Evolutionary conservation across 2,797 vertebrate species (phyloP).

Genomic region (Oceanodroma leucorhoa): DNA sequence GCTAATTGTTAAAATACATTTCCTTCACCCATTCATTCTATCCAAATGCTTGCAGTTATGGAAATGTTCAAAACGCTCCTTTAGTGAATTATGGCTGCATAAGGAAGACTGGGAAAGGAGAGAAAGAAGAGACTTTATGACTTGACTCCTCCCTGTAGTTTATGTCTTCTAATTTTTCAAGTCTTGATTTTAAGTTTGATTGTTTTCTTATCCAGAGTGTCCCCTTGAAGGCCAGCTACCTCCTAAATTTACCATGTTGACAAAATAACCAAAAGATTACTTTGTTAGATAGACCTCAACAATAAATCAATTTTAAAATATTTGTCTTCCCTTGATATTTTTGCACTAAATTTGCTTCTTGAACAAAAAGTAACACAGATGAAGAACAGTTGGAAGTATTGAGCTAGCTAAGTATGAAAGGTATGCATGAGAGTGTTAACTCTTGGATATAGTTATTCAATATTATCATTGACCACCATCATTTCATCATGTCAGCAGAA

Average conservation of each 20-base stretch:
- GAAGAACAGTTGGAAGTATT: background rate
- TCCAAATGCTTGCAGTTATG: background rate
- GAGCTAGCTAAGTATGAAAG: background rate
- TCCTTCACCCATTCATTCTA: background rate
- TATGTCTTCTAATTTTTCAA: background rate
- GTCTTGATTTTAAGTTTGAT: background rate
- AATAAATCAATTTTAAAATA: background rate
- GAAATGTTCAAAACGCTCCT: background rate
- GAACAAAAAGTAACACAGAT: background rate
- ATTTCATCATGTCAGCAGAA: background rate
- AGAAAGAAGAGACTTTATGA: background rate
- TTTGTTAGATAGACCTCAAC: background rate
- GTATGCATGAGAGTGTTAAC: background rate
- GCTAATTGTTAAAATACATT: background rate
- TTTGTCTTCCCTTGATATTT: background rate
- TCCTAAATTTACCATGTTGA: background rate
- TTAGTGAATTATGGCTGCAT: background rate
- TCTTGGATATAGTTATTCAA: background rate
- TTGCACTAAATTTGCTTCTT: conserved; percentile 19
- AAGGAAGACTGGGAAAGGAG: background rate
- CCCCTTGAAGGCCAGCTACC: background rate
- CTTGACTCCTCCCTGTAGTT: background rate
- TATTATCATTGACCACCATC: background rate
- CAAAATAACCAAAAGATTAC: background rate
- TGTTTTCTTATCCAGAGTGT: background rate